phyloP scores from a whole-genome alignment of 2,797 vertebrate genomes.

The Eulemur coronatus region DNA sequence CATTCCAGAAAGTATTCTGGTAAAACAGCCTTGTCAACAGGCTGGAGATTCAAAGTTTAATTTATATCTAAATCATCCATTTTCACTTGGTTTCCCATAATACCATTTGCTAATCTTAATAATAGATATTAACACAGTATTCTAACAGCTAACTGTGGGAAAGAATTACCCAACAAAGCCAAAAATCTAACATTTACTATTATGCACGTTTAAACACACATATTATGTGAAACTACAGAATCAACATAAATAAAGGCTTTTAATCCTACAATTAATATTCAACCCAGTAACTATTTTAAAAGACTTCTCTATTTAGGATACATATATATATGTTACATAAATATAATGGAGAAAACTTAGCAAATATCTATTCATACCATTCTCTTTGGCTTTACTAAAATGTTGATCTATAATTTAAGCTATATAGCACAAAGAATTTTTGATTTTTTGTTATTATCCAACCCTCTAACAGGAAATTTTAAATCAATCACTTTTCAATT shows the following conservation, averaged over 20 bases:
- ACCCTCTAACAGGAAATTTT: neutral
- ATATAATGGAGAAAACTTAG: neutral
- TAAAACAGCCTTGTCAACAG: conserved; percentile 10
- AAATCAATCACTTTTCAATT: conserved; percentile 45
- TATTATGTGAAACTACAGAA: neutral
- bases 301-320: neutral
- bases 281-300: neutral
- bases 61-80: conserved; percentile 14
- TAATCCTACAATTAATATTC: neutral
- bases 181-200: neutral
- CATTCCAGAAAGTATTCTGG: neutral
- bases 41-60: neutral
- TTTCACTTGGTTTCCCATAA: neutral
- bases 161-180: neutral
- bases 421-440: neutral
- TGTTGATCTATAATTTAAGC: neutral
- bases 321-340: neutral
- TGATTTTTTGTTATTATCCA: conserved; percentile 25
- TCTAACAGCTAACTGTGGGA: neutral
- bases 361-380: neutral
- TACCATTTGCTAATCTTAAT: neutral
- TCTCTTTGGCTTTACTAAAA: neutral
- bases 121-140: neutral
- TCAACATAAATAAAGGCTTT: neutral
- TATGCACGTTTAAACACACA: neutral